Evolutionary conservation across 1,140 invertebrate species (phyloP).

Genomic region (Hylaeus anthracinus): DNA sequence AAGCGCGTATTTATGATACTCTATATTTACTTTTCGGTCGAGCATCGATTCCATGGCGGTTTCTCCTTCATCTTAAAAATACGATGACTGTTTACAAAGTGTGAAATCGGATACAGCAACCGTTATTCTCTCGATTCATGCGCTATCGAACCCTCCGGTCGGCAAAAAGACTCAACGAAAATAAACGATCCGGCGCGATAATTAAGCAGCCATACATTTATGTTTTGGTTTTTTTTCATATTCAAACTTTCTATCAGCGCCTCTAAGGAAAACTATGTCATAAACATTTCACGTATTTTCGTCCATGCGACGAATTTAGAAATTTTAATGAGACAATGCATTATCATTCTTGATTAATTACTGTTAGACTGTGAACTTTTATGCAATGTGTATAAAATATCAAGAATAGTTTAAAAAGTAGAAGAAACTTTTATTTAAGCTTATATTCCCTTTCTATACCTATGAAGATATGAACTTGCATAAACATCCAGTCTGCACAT

Average conservation of each 20-base stretch:
- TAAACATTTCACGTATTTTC: neutral
- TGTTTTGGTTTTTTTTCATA: neutral
- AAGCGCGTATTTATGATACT: neutral
- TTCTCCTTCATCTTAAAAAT: conserved; percentile 32
- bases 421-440: no score
- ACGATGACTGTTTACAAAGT: conserved; percentile 39
- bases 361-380: no score
- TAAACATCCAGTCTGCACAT: no score
- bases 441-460: no score
- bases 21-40: neutral
- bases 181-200: neutral
- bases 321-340: neutral
- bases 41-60: neutral
- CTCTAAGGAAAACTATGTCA: no score
- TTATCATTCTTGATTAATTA: no score
- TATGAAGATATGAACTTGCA: no score
- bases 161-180: conserved; percentile 5
- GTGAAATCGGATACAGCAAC: conserved; percentile 5
- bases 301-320: neutral
- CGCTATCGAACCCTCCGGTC: no score
- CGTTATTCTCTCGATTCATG: conserved; percentile 24
- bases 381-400: no score
- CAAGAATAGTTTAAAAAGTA: no score
- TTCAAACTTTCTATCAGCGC: no score
- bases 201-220: neutral